Evolutionary conservation across 2,888 invertebrate genomes (phyloP), one percentile per base, ranked within the genome.

Genomic region (Choristoneura rosaceana): DNA sequence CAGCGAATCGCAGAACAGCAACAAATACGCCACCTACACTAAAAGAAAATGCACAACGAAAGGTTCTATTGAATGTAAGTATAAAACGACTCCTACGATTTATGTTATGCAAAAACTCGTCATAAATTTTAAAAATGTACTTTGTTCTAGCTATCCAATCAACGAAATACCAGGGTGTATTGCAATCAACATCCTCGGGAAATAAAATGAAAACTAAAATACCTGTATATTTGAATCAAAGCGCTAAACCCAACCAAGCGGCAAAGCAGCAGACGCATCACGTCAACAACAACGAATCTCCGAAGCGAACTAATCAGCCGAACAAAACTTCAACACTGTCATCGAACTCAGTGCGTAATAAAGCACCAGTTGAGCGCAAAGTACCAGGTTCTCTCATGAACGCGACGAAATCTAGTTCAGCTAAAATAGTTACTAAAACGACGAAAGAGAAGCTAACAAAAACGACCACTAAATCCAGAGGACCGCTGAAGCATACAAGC

Each of bases 381-480:
- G 70, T 82, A 1, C 82, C 87, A 0, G 86, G 90, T 1, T 93
- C 93, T 0, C 77, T 93, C 43, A 95, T 95, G 84, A 95, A 93
- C 77, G 95, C 95, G 0, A 95, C 95, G 0, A 95, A 95, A 74
- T 95, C 95, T 0, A 95, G 95, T 78, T 94, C 94, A 0, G 95
- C 95, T 0, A 95, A 95, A 84, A 90, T 94, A 70, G 93, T 95
- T 4, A 87, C 89, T 0, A 93, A 88, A 78, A 80, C 86, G 7
- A 71, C 84, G 0, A 91, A 86, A 75, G 90, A 88, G 14, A 73
- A 69, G 41, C 68, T 41, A 70, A 73, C 69, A 3, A 47, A 63
- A 74, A 47, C 10, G 60, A 63, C 17, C 9, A 45, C 25, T 14
- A 52, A 52, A 52, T 15, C 9, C 10, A 33, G 60, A 14, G 60